phyloP scores from a whole-genome alignment of 1,140 invertebrate genomes.

The Temnothorax longispinosus region DNA sequence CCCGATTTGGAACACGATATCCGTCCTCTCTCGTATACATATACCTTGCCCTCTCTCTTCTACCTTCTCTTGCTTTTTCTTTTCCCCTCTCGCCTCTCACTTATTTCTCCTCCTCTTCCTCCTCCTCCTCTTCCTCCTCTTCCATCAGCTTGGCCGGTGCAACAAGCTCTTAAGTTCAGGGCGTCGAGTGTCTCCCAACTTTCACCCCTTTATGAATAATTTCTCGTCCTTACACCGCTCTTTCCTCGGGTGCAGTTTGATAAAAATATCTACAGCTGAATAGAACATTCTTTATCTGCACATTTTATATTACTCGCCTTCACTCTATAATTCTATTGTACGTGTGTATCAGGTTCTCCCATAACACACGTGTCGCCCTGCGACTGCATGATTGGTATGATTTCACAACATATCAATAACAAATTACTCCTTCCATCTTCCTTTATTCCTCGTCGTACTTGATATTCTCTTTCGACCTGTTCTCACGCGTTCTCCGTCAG shows the following conservation, averaged over 20 bases:
- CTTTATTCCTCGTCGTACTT: background rate
- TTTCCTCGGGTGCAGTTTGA: background rate
- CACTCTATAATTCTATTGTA: background rate
- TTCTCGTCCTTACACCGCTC: background rate
- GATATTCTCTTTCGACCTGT: background rate
- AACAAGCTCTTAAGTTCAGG: conserved; percentile 63
- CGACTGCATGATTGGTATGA: background rate
- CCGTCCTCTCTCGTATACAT: conserved; percentile 67
- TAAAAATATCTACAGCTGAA: background rate
- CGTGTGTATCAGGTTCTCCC: background rate
- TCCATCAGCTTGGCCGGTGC: background rate
- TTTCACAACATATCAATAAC: background rate
- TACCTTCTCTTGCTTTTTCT: conserved; percentile 22
- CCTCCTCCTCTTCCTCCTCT: background rate
- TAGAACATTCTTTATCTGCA: background rate
- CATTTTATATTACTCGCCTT: background rate
- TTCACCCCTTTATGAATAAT: conserved; percentile 56
- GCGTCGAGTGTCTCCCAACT: conserved; percentile 51
- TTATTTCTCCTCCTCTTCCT: background rate
- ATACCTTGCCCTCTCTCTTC: conserved; percentile 41
- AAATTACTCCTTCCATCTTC: background rate
- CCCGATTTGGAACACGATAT: conserved; percentile 85
- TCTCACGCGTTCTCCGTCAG: background rate
- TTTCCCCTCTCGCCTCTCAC: background rate
- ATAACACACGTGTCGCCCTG: background rate